Base-by-base conservation (phyloP, 92 coral and sea anemone genomes). In the Bergia puertoricense region DNA sequence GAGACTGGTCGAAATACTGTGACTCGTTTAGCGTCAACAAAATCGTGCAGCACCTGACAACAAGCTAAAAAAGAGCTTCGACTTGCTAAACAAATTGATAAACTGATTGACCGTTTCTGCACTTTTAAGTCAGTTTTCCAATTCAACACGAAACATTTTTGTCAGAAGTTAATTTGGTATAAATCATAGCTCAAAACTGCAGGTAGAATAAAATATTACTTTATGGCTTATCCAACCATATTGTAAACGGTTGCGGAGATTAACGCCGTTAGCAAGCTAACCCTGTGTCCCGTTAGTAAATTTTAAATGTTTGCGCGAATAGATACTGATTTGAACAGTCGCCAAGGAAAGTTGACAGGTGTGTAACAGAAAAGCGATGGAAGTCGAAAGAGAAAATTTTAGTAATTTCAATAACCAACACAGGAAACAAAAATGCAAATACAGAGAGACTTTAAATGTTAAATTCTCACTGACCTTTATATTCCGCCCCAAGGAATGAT, bases 401-500 rank as follows among this genome's bases (percentile, higher is more conserved):
- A 38, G 46, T 50, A n/a, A 30, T 8, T 80, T 7, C 1, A 9
- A 13, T 37, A 22, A 51, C 23, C 44, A 2, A 8, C 16, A 23
- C 78, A 16, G 48, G 30, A 48, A 69, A 46, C 79, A 72, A 84
- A n/a, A 84, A 84, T 7, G 59, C 37, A 51, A 30, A 30, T 7
- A 23, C 11, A 72, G 43, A 22, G 38, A 48, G 15, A 42, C 37
- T n/a, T 48, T 11, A 30, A 71, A 13, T 45, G 67, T 4, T 69
- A 14, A 22, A 10, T 30, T 82, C 36, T 22, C 37, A 71, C 69
- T 81, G 86, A 95, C 99, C 98, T 91, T 92, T 59, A 96, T 92
- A 74, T 95, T 96, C 69, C 90, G 82, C 72, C 96, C 95, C 71
- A 96, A 75, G 2, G 99, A 95, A 37, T 93, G 98, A 51, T 95